Conservation (phyloP, 2,797 vertebrate genomes). For the Dicrostonyx torquatus region DNA sequence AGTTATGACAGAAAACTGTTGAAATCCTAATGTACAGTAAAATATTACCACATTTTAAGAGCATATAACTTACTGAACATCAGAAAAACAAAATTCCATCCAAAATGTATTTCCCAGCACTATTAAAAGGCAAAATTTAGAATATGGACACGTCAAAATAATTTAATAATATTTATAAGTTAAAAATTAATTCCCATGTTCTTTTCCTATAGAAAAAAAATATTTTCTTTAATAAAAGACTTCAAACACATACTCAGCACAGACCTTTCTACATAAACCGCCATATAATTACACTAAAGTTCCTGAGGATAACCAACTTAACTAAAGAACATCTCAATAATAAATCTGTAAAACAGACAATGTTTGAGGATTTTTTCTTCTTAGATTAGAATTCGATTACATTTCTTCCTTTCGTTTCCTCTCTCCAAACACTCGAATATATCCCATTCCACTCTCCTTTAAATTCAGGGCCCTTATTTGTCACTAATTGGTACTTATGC, state of each 20-base stretch:
- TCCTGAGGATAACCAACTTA: constrained; percentile 69
- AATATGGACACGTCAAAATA: constrained; percentile 24
- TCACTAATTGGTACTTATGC: constrained; percentile 8
- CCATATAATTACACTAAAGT: constrained; percentile 75
- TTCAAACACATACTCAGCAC: constrained; percentile 65
- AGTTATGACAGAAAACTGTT: constrained; percentile 18
- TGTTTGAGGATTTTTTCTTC: not conserved
- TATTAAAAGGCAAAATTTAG: constrained; percentile 57
- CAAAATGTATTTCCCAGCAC: constrained; percentile 34
- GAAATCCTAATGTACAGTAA: not conserved
- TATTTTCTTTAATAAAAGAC: constrained; percentile 15
- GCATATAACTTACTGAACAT: constrained; percentile 40
- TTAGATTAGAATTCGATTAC: not conserved
- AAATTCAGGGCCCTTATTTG: not conserved
- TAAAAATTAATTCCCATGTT: constrained; percentile 43
- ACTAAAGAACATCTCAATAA: constrained; percentile 78
- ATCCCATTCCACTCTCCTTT: not conserved
- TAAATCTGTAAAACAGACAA: constrained; percentile 68
- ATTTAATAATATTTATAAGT: constrained; percentile 51
- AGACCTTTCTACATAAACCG: constrained; percentile 75
- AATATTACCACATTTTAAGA: constrained; percentile 60
- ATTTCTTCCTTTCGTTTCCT: not conserved
- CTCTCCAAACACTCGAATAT: not conserved
- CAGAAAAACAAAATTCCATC: constrained; percentile 57
- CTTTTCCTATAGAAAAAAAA: not conserved